Conservation (phyloP, 2,113 vertebrate species). For the Megaleporinus macrocephalus region DNA sequence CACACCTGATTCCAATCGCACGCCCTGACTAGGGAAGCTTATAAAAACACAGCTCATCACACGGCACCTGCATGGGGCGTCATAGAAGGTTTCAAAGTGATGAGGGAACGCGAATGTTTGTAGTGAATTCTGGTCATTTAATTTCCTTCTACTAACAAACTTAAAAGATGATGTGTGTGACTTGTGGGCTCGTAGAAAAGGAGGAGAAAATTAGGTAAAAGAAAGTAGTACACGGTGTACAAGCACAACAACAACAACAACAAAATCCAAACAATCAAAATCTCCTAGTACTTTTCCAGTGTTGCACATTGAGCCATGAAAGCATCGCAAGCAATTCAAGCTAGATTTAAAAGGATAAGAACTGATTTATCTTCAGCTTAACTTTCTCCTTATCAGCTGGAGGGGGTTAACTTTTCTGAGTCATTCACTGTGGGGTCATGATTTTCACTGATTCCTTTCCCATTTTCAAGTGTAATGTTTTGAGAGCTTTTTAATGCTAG, state of each 20-base stretch:
- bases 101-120: neutral
- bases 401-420: constrained; percentile 26
- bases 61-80: neutral
- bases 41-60: constrained; percentile 26
- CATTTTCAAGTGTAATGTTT: constrained; percentile 38
- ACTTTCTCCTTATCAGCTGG: neutral
- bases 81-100: neutral
- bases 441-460: constrained; percentile 32
- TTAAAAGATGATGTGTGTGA: neutral
- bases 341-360: constrained; percentile 1
- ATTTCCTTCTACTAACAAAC: neutral
- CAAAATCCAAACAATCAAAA: neutral
- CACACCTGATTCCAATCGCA: constrained; percentile 37
- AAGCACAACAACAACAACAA: neutral
- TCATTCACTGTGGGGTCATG: constrained; percentile 35
- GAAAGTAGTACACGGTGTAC: neutral
- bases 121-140: neutral
- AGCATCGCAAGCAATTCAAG: neutral
- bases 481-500: constrained; percentile 55
- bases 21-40: constrained; percentile 16
- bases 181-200: neutral
- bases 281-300: neutral
- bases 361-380: constrained; percentile 1
- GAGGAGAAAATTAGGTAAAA: neutral
- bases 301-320: neutral